A percentile compares a stretch with the other conserved stretches of the same genome.
These are phyloP conservation scores for Umimayanthus kanabou DNA, from an alignment of 92 coral and sea anemone genomes.

Conservation along the genomic window DNA sequence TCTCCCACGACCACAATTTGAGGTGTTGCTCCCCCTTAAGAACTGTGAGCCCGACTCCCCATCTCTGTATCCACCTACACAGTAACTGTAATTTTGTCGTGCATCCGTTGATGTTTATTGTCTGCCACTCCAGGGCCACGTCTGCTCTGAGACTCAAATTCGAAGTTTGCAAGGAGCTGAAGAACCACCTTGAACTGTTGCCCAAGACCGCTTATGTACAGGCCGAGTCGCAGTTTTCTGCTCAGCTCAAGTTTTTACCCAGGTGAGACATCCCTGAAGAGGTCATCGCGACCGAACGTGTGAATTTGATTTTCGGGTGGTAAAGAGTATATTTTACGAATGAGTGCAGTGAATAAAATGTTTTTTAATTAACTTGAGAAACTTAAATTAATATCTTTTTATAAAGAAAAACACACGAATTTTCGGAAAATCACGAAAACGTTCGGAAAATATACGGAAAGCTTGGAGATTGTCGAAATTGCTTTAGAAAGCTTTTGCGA, in stretches of 20 bases:
- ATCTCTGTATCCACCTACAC: neutral
- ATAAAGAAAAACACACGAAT: too few species aligned
- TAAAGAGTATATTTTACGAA: too few species aligned
- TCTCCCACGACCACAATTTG: too few species aligned
- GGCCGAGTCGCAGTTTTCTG: constrained; percentile 97
- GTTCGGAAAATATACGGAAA: too few species aligned
- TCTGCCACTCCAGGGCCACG: constrained; percentile 73
- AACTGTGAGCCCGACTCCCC: neutral
- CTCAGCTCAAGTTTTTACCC: constrained; percentile 96
- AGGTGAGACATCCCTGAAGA: constrained; percentile 57
- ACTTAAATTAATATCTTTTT: too few species aligned
- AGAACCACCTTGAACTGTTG: constrained; percentile 87
- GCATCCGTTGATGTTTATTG: neutral
- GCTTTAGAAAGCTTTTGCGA: too few species aligned
- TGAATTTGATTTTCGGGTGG: neutral
- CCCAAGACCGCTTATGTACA: constrained; percentile 99
- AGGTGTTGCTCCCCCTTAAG: too few species aligned
- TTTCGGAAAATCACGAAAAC: too few species aligned
- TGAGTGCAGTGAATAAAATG: too few species aligned
- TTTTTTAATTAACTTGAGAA: too few species aligned
- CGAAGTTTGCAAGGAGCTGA: constrained; percentile 98
- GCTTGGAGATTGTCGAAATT: too few species aligned
- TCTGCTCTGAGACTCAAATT: constrained; percentile 95
- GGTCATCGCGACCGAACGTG: neutral
- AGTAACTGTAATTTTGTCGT: too few species aligned